Percentiles rank a stretch among this genome's conserved stretches.
Conservation (phyloP, 2,113 vertebrate genomes). For the Corythaeola cristata region DNA sequence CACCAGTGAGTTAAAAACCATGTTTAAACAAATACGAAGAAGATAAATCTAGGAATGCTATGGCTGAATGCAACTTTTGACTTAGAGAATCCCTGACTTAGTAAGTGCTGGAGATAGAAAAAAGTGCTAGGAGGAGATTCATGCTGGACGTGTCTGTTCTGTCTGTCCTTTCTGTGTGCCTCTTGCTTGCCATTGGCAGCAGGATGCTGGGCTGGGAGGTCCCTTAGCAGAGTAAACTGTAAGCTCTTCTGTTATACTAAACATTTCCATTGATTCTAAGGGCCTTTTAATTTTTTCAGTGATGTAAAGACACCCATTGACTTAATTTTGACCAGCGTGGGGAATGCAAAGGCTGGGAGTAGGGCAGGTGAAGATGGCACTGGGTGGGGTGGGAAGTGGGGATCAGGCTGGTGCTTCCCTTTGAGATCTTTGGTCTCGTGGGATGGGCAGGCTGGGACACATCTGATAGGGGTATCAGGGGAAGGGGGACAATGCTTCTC, state of each 20-base stretch:
- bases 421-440: accelerated
- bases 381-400: accelerated
- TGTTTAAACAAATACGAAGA: background rate
- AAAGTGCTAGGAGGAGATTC: background rate
- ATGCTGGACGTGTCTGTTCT: accelerated
- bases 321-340: background rate
- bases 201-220: background rate
- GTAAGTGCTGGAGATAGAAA: background rate
- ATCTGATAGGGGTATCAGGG: background rate
- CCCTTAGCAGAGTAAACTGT: background rate
- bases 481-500: background rate
- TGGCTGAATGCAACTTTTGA: background rate
- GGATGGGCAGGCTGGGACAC: background rate
- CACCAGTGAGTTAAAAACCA: background rate
- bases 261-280: background rate
- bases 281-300: background rate
- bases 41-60: background rate
- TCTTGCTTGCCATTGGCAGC: background rate
- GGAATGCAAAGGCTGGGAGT: background rate
- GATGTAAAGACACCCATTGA: background rate
- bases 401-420: background rate
- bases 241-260: background rate
- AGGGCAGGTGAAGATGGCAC: accelerated
- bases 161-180: background rate
- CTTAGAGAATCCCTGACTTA: background rate